Evolutionary conservation across 2,797 vertebrate species (phyloP).

Genomic region (Enteromius treurensis): DNA sequence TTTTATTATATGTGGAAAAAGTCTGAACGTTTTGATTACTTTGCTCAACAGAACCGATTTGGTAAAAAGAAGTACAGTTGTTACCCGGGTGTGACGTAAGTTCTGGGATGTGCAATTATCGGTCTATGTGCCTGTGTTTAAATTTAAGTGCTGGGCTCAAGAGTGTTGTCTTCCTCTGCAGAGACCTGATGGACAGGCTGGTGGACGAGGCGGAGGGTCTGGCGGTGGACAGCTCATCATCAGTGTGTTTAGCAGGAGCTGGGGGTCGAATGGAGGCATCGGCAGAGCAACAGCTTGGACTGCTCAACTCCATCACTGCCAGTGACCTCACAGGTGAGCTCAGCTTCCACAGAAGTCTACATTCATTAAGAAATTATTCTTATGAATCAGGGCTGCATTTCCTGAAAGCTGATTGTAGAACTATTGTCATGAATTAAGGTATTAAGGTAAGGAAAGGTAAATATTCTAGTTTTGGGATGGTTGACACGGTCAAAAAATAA

Average conservation of each 20-base stretch:
- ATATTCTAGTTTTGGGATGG: too few relatives aligned
- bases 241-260: conserved; percentile 84
- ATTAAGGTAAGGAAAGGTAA: too few relatives aligned
- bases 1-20: conserved; percentile 99
- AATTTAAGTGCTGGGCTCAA: neutral
- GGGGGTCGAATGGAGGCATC: conserved; percentile 84
- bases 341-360: neutral
- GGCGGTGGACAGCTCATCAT: conserved; percentile 86
- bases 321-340: conserved; percentile 92
- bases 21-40: conserved; percentile 95
- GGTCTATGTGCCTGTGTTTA: neutral
- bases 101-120: conserved; percentile 51
- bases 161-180: conserved; percentile 59
- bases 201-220: conserved; percentile 95
- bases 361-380: neutral
- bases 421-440: too few relatives aligned
- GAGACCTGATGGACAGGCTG: conserved; percentile 97
- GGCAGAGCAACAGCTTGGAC: conserved; percentile 90
- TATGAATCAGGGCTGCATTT: neutral
- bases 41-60: conserved; percentile 96
- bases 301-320: conserved; percentile 96
- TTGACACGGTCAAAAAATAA: too few relatives aligned
- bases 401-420: too few relatives aligned
- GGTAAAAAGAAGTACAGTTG: conserved; percentile 98
- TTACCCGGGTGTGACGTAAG: conserved; percentile 98